Evolutionary conservation across 2,888 invertebrate species (phyloP).

Genomic region (Eubasilissa splendida): DNA sequence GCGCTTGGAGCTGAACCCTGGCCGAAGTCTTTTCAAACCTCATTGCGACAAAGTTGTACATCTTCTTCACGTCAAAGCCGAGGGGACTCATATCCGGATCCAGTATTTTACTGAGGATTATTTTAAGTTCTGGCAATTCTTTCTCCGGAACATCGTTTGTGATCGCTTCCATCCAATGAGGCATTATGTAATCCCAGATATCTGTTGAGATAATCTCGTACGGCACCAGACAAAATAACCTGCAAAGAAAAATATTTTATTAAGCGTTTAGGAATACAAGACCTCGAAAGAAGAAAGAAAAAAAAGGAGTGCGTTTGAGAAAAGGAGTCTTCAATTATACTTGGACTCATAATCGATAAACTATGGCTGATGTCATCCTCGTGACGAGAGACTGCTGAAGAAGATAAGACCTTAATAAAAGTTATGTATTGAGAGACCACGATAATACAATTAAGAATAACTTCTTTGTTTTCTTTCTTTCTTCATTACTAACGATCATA

Average conservation of each 20-base stretch:
- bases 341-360: too few relatives aligned
- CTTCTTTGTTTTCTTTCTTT: too few relatives aligned
- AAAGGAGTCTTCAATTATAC: too few relatives aligned
- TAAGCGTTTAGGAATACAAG: too few relatives aligned
- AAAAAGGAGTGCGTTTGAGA: too few relatives aligned
- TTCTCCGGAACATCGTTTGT: slow-evolving; percentile 93
- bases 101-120: slow-evolving; percentile 91
- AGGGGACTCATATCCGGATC: slow-evolving; percentile 97
- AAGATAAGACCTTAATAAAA: too few relatives aligned
- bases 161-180: slow-evolving; percentile 99
- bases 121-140: slow-evolving; percentile 87
- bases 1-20: slow-evolving; percentile 88
- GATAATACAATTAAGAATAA: too few relatives aligned
- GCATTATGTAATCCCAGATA: slow-evolving; percentile 99
- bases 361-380: too few relatives aligned
- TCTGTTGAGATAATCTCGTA: slow-evolving; percentile 97
- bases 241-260: slow-evolving; percentile 59
- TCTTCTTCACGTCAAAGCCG: slow-evolving; percentile 93
- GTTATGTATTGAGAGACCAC: too few relatives aligned
- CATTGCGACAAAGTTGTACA: slow-evolving; percentile 94
- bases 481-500: too few relatives aligned
- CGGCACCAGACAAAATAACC: slow-evolving; percentile 95
- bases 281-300: too few relatives aligned
- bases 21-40: slow-evolving; percentile 87
- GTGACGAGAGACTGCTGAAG: too few relatives aligned